Base-by-base conservation (phyloP, 2,888 invertebrate species). In the Holacanthella duospinosa region DNA sequence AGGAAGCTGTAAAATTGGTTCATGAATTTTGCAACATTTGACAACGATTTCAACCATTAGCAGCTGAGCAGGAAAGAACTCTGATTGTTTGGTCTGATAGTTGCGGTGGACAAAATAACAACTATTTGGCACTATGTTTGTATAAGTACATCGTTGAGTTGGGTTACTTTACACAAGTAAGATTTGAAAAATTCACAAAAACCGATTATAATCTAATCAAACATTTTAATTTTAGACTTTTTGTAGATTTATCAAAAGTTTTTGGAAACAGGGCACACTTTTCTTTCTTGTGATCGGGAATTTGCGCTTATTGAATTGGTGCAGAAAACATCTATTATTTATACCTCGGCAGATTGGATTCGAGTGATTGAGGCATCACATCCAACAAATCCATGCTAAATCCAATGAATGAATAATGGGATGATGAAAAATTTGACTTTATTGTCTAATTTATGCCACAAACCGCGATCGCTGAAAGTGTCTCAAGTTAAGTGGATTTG, bases 71-170 rank as follows among this genome's bases (percentile, higher is more conserved):
- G 63, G 59, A 59, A 48, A 55, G 68, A 43, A 70, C 59, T n/a
- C 59, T 73, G 27, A 62, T 66, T 48, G 48, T 72, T 48, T 73
- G 68, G 69, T 71, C 69, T 24, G 73, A 73, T 62, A 44, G 69
- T 59, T 73, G 68, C 60, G 65, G 68, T 25, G 70, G 68, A 12
- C 72, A 73, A 61, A 70, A 73, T 60, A 71, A 73, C 59, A 73
- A 73, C 61, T 67, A 64, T 66, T 55, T 55, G 12, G 64, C 64
- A 19, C 60, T 72, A 21, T 61, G 67, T 43, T 59, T 66, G 58
- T 63, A 58, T n/a, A 43, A 27, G 28, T 59, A 56, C 19, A 59
- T 70, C 16, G 19, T 70, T 1, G 25, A 25, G 4, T 36, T 53
- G 36, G 48, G 61, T 43, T 70, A 70, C 56, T 71, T 73, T 59